Percentiles rank a stretch among this genome's conserved stretches.
Evolutionary conservation across 2,888 invertebrate species (phyloP).

Genomic region (Heliconius hortense): DNA sequence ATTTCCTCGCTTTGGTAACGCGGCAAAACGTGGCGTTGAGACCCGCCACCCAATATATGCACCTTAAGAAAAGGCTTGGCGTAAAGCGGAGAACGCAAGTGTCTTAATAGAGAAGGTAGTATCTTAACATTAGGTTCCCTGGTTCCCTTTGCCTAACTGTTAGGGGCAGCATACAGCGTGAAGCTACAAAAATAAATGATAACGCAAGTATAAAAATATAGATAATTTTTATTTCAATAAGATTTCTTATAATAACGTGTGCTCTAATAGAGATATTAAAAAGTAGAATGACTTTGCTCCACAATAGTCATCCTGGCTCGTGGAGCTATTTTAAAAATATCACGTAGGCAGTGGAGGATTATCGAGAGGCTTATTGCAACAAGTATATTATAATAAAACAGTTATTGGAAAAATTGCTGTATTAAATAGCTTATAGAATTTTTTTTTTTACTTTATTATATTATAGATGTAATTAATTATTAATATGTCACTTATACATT

Average conservation of each 20-base stretch:
- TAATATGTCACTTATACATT: too few species aligned
- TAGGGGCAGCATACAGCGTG: neutral
- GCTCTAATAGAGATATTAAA: neutral
- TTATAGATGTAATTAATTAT: too few species aligned
- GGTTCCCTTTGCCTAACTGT: neutral
- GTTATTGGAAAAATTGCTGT: conserved; percentile 10
- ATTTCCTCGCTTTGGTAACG: neutral
- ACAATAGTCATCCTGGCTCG: neutral
- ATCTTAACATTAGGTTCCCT: neutral
- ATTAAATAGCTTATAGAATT: neutral
- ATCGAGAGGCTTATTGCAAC: neutral
- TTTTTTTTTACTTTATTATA: too few species aligned
- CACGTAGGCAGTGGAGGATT: neutral
- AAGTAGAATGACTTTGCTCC: neutral
- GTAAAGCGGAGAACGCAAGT: neutral
- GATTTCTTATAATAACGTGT: neutral
- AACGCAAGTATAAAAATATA: neutral
- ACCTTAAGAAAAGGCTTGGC: neutral
- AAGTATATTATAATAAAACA: conserved; percentile 3
- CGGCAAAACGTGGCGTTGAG: neutral
- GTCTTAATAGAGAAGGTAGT: neutral
- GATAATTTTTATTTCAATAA: neutral
- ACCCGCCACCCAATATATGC: neutral
- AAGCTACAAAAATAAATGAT: neutral
- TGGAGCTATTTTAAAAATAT: neutral